A percentile compares a stretch with the other conserved stretches of the same genome.
Conservation (phyloP, 1,140 invertebrate species). For the Pentalonia nigronervosa region DNA sequence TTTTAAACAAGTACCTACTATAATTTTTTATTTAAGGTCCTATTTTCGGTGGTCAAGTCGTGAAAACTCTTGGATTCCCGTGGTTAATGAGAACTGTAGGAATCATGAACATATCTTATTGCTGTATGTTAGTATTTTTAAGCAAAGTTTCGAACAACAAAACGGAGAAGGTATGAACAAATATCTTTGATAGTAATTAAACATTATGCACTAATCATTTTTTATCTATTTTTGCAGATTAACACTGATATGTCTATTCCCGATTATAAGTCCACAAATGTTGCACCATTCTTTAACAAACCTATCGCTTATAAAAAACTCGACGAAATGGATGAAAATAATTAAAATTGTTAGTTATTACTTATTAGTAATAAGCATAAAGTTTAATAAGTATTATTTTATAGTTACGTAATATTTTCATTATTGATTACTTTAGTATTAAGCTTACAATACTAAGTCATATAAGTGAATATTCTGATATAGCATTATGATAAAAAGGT, state of each 20-base stretch:
- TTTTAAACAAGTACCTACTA: background rate
- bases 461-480: too few relatives aligned
- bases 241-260: background rate
- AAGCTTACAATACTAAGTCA: too few relatives aligned
- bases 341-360: background rate
- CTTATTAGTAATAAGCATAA: background rate
- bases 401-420: background rate
- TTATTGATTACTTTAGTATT: background rate
- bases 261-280: slow-evolving; percentile 31
- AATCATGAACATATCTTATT: slow-evolving; percentile 73
- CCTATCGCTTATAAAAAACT: slow-evolving; percentile 25
- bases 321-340: background rate
- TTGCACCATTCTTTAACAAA: background rate
- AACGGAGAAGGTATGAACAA: slow-evolving; percentile 13
- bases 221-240: background rate
- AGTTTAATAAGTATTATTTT: background rate
- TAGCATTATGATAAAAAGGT: too few relatives aligned
- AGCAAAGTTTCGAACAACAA: background rate
- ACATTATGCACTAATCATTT: background rate
- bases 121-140: slow-evolving; percentile 57
- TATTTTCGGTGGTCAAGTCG: slow-evolving; percentile 74
- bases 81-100: slow-evolving; percentile 77
- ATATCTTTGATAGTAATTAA: background rate
- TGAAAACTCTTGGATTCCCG: slow-evolving; percentile 75
- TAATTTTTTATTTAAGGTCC: slow-evolving; percentile 68